phyloP scores from a whole-genome alignment of 2,888 invertebrate genomes.

The Hirtodrosophila duncani region DNA sequence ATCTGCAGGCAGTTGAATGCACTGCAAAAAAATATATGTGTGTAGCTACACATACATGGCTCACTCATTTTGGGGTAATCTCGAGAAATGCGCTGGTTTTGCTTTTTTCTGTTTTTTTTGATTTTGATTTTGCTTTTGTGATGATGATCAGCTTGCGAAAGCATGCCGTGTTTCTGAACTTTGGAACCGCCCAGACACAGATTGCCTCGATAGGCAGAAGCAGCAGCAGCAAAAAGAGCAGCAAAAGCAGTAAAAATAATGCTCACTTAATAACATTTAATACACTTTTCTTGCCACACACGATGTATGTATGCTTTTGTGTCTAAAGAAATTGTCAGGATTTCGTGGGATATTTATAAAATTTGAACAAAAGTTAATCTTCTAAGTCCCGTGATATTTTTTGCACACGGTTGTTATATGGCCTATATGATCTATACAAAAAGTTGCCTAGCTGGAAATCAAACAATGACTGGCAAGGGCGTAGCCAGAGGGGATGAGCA shows the following conservation, averaged over 20 bases:
- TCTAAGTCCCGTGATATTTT: too few relatives aligned
- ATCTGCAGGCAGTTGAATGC: slow-evolving; percentile 56
- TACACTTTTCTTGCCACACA: slow-evolving; percentile 15
- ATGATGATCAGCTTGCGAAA: slow-evolving; percentile 47
- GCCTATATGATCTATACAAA: neutral
- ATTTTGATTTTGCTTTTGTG: slow-evolving; percentile 9
- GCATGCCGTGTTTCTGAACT: slow-evolving; percentile 58
- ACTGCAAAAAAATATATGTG: slow-evolving; percentile 39
- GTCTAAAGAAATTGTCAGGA: slow-evolving; percentile 10
- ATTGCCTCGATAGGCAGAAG: slow-evolving; percentile 47
- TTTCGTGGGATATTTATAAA: slow-evolving; percentile 6
- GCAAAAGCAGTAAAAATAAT: slow-evolving; percentile 29
- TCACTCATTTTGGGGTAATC: slow-evolving; percentile 30
- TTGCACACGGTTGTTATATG: slow-evolving; percentile 4
- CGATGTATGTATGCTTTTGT: neutral
- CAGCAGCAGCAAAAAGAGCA: slow-evolving; percentile 33
- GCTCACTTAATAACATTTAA: slow-evolving; percentile 26
- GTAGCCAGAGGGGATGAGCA: too few relatives aligned
- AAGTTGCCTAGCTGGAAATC: too few relatives aligned
- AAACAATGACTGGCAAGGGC: too few relatives aligned
- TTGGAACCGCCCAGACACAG: slow-evolving; percentile 55
- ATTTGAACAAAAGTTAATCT: neutral
- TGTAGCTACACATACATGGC: too few relatives aligned
- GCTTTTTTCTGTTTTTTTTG: neutral
- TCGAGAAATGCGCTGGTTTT: slow-evolving; percentile 5